Base-by-base conservation (phyloP, 2,797 vertebrate species). In the Halcyon smyrnensis region DNA sequence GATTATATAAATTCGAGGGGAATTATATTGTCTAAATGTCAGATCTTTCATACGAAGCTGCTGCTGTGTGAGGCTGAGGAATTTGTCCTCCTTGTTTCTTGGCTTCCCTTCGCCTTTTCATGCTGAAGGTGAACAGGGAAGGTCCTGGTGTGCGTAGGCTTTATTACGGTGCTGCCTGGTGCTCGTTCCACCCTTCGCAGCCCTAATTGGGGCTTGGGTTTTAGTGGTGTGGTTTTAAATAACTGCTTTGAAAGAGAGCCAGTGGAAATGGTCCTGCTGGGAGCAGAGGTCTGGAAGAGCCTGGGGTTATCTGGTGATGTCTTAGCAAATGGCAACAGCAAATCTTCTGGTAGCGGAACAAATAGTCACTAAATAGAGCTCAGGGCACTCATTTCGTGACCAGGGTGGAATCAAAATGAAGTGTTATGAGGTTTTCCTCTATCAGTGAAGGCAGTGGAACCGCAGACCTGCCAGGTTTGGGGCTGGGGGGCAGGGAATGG, bases 361-460 rank as follows among this genome's bases (percentile, higher is more conserved):
- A 67, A 37, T 5, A 56, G 32, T 45, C 2, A 0, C 50, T 53
- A 36, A 70, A 43, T 23, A 4, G 6, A 9, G 51, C 65, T 56
- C 81, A 41, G 45, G 4, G 18, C 14, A 0, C 32, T 46, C 0
- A 0, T 37, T 74, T 25, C 2, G 20, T 34, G 21, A 11, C 12
- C 0, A 1, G 32, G 18, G 6, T 57, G 71, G 16, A 39, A 45
- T 48, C n/a, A 32, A 19, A 57, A n/a, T 8, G 60, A 41, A 23
- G 18, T 2, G 2, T 7, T 25, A 6, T 1, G 5, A 46, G 46
- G 16, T n/a, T 84, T 64, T 60, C n/a, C 39, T 84, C 37, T 41
- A 2, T 8, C 28, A 2, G 60, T 2, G 13, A 28, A 20, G 28
- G 53, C 30, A 4, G 0, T 1, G 34, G 62, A 15, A 1, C 24